Conservation (phyloP, 2,888 invertebrate genomes). For the Drosophila mettleri region DNA sequence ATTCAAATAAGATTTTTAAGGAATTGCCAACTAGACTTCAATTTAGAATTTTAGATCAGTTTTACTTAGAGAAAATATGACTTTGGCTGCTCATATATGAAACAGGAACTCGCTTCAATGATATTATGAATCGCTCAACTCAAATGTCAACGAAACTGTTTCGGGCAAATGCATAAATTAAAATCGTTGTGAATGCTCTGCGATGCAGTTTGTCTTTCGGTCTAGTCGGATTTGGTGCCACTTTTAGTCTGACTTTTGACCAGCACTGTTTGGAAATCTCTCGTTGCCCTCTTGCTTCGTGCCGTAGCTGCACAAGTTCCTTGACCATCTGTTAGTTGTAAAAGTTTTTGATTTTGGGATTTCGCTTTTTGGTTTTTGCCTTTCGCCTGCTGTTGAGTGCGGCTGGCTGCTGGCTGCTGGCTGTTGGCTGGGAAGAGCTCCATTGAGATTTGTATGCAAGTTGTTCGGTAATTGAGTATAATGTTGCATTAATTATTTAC, state of each 20-base stretch:
- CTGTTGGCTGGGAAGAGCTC: slow-evolving; percentile 27
- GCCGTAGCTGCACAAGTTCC: slow-evolving; percentile 40
- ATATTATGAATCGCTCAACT: neutral
- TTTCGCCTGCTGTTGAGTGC: slow-evolving; percentile 26
- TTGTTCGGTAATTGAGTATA: slow-evolving; percentile 72
- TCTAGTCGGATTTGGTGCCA: slow-evolving; percentile 25
- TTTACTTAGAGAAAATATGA: no score
- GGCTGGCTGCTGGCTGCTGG: slow-evolving; percentile 7
- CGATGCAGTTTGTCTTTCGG: slow-evolving; percentile 19
- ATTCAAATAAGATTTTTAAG: no score
- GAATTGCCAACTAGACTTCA: no score
- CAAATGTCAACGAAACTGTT: neutral
- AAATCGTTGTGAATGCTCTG: neutral
- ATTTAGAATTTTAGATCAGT: neutral
- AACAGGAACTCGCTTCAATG: neutral
- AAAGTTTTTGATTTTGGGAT: slow-evolving; percentile 66
- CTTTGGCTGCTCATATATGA: neutral
- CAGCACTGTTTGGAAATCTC: slow-evolving; percentile 1
- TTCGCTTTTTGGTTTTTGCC: slow-evolving; percentile 21
- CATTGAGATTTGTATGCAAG: slow-evolving; percentile 64
- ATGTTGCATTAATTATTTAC: slow-evolving; percentile 79
- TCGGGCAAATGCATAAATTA: neutral
- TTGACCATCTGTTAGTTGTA: slow-evolving; percentile 57
- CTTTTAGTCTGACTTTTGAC: slow-evolving; percentile 33
- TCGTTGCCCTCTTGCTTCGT: neutral